A percentile compares a stretch with the other conserved stretches of the same genome.
These are phyloP conservation scores for Spheniscus humboldti DNA, from an alignment of 2,797 vertebrate genomes.

Conservation along the genomic window DNA sequence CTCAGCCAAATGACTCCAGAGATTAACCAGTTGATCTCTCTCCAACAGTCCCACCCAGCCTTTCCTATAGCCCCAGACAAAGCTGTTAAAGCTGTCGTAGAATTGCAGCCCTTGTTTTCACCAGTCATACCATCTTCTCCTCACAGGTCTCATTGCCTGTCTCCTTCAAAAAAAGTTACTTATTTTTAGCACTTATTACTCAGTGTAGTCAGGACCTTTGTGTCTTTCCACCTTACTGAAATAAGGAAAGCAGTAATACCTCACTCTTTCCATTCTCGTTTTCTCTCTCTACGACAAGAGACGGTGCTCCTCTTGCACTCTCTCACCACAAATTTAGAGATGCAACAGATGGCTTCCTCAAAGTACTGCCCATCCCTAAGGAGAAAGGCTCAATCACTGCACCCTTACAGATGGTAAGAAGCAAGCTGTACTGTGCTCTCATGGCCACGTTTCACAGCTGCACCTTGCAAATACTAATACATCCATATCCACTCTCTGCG, in stretches of 20 bases:
- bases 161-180: not conserved
- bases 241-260: not conserved
- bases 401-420: not conserved
- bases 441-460: not conserved
- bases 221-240: not conserved
- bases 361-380: not conserved
- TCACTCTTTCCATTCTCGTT: not conserved
- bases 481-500: not conserved
- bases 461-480: not conserved
- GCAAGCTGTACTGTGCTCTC: not conserved
- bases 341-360: not conserved
- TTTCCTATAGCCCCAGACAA: not conserved
- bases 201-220: not conserved
- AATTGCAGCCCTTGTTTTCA: not conserved
- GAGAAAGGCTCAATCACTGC: not conserved
- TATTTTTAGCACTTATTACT: not conserved
- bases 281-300: not conserved
- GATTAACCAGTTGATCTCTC: not conserved
- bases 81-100: not conserved
- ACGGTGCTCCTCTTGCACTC: not conserved
- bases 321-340: not conserved
- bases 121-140: not conserved
- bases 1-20: not conserved
- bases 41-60: not conserved
- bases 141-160: not conserved